Conservation (phyloP, 2,888 invertebrate species). For the Rhaphigaster nebulosa region DNA sequence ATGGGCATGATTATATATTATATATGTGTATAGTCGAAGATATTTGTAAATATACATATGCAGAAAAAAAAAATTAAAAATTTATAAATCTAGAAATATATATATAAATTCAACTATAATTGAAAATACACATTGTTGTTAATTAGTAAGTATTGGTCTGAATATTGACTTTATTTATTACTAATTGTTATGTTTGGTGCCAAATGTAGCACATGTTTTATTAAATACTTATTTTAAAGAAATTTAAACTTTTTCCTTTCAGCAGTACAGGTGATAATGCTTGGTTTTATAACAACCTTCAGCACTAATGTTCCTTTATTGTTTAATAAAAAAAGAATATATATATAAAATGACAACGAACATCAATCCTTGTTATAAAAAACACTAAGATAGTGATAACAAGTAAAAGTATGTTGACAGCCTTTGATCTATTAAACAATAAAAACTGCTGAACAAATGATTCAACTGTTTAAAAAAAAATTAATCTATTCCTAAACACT, state of each 20-base stretch:
- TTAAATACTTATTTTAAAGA: conserved; percentile 6
- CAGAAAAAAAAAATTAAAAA: conserved; percentile 47
- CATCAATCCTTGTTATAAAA: background rate
- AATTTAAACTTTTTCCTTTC: background rate
- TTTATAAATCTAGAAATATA: conserved; percentile 57
- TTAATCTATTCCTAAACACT: no score
- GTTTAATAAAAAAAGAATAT: background rate
- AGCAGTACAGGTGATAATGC: background rate
- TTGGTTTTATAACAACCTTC: background rate
- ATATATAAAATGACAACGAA: background rate
- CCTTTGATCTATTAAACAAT: background rate
- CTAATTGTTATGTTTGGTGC: conserved; percentile 58
- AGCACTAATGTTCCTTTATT: background rate
- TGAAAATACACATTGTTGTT: conserved; percentile 52
- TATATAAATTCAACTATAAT: conserved; percentile 52
- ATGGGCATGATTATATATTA: conserved; percentile 50
- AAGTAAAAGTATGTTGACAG: background rate
- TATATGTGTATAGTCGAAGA: conserved; percentile 51
- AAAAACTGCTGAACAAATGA: background rate
- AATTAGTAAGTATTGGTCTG: conserved; percentile 53
- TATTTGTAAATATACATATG: conserved; percentile 52
- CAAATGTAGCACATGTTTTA: conserved; percentile 50
- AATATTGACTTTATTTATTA: conserved; percentile 54
- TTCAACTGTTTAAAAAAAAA: background rate
- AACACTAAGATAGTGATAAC: background rate